Evolutionary conservation across 2,797 vertebrate genomes (phyloP).

Genomic region (Hippopotamyrus pictus): DNA sequence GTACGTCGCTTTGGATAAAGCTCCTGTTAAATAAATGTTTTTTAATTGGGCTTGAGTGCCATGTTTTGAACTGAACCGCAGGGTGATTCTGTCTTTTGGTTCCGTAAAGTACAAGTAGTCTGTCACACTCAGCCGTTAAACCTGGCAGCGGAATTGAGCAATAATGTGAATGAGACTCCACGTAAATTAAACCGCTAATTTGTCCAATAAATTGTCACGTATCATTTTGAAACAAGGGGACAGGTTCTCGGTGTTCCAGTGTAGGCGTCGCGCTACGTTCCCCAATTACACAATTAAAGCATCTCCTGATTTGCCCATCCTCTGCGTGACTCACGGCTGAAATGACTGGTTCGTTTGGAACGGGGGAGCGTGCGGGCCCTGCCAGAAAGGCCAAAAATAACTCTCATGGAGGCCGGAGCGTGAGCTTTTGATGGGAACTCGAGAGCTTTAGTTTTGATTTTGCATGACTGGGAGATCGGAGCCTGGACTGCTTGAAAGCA

Average conservation of each 20-base stretch:
- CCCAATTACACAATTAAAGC: neutral
- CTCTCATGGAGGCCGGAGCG: neutral
- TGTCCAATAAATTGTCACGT: slow-evolving; percentile 9
- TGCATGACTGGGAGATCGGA: neutral
- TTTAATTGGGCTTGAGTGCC: neutral
- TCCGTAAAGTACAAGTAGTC: neutral
- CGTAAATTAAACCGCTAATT: slow-evolving; percentile 6
- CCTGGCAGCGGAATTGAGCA: neutral
- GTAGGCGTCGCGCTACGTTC: neutral
- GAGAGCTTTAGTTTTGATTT: neutral
- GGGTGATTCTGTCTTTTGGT: neutral
- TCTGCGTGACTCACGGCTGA: neutral
- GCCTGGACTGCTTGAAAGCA: neutral
- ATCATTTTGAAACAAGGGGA: neutral
- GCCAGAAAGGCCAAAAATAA: neutral
- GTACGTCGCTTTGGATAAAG: neutral
- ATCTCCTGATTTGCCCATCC: neutral
- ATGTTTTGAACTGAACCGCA: neutral
- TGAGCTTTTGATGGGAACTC: neutral
- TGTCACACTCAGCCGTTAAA: neutral
- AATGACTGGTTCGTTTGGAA: neutral
- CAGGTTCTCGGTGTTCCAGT: neutral
- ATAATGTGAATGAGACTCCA: neutral
- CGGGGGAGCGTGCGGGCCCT: neutral
- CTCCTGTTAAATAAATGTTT: neutral